Conservation (phyloP, 2,113 vertebrate genomes). For the Malurus alboscapulatus region DNA sequence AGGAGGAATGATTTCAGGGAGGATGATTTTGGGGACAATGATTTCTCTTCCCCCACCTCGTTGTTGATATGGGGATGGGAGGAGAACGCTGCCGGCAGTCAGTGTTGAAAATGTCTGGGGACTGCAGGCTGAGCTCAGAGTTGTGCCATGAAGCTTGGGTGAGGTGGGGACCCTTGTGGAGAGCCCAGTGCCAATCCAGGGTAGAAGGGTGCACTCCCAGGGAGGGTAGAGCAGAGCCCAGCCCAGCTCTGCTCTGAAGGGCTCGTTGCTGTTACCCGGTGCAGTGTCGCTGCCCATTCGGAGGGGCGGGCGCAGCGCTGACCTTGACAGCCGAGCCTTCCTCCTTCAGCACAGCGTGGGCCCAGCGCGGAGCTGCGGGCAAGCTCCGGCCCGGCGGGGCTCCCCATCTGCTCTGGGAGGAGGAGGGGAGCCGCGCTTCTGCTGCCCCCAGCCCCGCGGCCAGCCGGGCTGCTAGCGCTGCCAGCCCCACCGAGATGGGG, state of each 20-base stretch:
- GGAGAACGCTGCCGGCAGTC: accelerated
- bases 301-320: neutral
- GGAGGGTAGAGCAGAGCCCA: accelerated
- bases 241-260: accelerated
- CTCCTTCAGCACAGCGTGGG: constrained; percentile 62
- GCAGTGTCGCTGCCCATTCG: neutral
- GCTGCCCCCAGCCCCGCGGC: constrained; percentile 29
- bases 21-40: neutral
- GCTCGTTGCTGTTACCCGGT: neutral
- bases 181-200: accelerated
- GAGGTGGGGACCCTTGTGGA: neutral
- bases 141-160: accelerated
- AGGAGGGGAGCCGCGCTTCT: constrained; percentile 8
- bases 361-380: constrained; percentile 30
- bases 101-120: accelerated
- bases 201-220: accelerated
- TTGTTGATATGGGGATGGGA: neutral
- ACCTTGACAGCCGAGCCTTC: constrained; percentile 50
- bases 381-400: constrained; percentile 46
- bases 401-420: constrained; percentile 55
- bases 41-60: neutral
- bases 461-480: constrained; percentile 11
- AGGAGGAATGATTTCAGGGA: neutral
- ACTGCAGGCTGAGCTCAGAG: accelerated
- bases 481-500: neutral